Evolutionary conservation across 2,888 invertebrate species (phyloP).

Genomic region (Drosophila greeni): DNA sequence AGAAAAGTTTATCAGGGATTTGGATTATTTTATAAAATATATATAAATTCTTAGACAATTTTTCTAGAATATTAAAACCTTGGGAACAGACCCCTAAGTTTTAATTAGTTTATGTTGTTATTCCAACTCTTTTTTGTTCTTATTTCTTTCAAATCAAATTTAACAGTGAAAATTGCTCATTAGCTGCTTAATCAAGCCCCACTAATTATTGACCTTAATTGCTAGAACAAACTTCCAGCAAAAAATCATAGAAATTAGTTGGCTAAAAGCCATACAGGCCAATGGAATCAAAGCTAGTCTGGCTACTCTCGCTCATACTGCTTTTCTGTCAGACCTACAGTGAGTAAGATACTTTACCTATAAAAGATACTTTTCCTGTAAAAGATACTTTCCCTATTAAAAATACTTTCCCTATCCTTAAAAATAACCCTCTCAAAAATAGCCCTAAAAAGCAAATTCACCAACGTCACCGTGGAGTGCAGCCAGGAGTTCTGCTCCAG

Average conservation of each 20-base stretch:
- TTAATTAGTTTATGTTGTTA: background rate
- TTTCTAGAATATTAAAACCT: too few species aligned
- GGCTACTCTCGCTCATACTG: constrained; percentile 14
- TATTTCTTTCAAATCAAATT: background rate
- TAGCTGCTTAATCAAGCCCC: constrained; percentile 25
- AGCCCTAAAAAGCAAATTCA: constrained; percentile 35
- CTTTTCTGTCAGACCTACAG: constrained; percentile 7
- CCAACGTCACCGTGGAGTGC: constrained; percentile 32
- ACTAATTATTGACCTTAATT: constrained; percentile 38
- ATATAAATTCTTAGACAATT: too few species aligned
- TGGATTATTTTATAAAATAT: too few species aligned
- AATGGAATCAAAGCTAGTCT: constrained; percentile 11
- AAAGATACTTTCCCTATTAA: background rate
- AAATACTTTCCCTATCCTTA: background rate
- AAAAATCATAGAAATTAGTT: constrained; percentile 12
- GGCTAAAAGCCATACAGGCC: too few species aligned
- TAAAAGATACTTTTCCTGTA: too few species aligned
- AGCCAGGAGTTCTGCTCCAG: constrained; percentile 28
- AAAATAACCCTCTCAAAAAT: background rate
- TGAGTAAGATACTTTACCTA: background rate
- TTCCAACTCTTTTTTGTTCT: background rate
- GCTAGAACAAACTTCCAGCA: background rate
- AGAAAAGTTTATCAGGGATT: background rate
- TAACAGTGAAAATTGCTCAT: constrained; percentile 20
- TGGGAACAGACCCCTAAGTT: background rate